Percentiles rank a stretch among this genome's conserved stretches.
These are phyloP conservation scores for Empidonax alnorum DNA, from an alignment of 2,113 vertebrate genomes.

Conservation along the genomic window DNA sequence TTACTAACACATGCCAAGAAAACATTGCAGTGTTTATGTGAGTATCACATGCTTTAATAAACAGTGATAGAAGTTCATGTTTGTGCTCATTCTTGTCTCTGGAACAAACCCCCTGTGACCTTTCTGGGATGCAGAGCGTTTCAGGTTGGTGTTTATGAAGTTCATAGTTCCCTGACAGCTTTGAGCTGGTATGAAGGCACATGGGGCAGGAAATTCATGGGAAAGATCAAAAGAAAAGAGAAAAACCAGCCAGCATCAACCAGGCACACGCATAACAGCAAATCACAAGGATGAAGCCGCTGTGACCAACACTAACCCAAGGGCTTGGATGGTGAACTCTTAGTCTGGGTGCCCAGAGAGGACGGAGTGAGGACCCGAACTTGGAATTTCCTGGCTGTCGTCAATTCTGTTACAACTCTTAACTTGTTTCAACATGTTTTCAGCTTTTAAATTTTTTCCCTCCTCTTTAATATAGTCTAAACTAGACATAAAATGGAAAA, in stretches of 20 bases:
- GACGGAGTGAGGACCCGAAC: conserved; percentile 49
- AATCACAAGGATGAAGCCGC: neutral
- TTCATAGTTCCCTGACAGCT: conserved; percentile 7
- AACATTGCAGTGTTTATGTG: conserved; percentile 15
- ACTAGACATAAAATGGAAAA: conserved; percentile 76
- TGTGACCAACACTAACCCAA: conserved; percentile 22
- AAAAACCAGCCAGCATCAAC: conserved; percentile 9
- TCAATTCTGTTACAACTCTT: conserved; percentile 47
- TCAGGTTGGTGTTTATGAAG: neutral
- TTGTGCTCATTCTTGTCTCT: conserved; percentile 29
- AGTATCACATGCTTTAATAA: conserved; percentile 35
- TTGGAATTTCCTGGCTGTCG: conserved; percentile 64
- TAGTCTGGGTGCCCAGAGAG: conserved; percentile 36
- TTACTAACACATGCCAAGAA: conserved; percentile 53
- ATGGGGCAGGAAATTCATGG: neutral
- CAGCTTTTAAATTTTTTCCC: conserved; percentile 59
- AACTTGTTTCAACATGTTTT: conserved; percentile 69
- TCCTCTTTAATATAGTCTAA: conserved; percentile 69
- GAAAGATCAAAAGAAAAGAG: conserved; percentile 31
- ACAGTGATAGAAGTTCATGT: neutral
- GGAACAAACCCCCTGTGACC: conserved; percentile 25
- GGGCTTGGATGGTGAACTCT: conserved; percentile 10
- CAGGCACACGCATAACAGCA: neutral
- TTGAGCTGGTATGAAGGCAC: neutral
- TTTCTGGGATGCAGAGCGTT: conserved; percentile 12